phyloP scores from a whole-genome alignment of 2,888 invertebrate genomes.

The Agrochola litura region DNA sequence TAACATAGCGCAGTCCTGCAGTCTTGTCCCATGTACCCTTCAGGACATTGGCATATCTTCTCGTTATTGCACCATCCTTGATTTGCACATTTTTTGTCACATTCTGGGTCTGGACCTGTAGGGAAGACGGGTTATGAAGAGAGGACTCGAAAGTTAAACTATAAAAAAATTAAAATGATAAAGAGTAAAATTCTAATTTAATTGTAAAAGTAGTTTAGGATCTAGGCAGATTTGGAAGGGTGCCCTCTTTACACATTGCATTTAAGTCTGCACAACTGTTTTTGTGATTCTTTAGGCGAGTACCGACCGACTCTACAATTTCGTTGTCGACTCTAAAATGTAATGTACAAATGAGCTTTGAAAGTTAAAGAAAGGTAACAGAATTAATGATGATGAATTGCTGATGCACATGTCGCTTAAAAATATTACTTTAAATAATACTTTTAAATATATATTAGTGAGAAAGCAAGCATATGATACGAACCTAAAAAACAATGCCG shows the following conservation, averaged over 20 bases:
- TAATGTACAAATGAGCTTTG: conserved; percentile 12
- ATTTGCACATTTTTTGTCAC: conserved; percentile 96
- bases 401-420: not conserved
- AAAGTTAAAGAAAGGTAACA: not conserved
- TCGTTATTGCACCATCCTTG: conserved; percentile 96
- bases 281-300: not conserved
- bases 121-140: not conserved
- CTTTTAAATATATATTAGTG: conserved; percentile 48
- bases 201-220: not conserved
- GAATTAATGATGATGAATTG: conserved; percentile 9
- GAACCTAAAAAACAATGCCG: conserved; percentile 89
- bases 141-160: not conserved
- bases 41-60: conserved; percentile 96
- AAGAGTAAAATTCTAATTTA: not conserved
- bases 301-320: too few relatives aligned
- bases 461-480: conserved; percentile 84
- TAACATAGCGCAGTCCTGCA: conserved; percentile 97
- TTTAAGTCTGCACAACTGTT: not conserved
- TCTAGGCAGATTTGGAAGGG: not conserved
- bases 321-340: not conserved
- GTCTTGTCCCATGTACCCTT: conserved; percentile 97
- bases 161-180: not conserved
- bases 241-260: conserved; percentile 3
- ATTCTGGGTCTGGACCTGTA: conserved; percentile 96
- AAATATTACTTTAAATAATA: conserved; percentile 1